Conservation (phyloP, 2,113 vertebrate genomes). For the Oreotrochilus melanogaster region DNA sequence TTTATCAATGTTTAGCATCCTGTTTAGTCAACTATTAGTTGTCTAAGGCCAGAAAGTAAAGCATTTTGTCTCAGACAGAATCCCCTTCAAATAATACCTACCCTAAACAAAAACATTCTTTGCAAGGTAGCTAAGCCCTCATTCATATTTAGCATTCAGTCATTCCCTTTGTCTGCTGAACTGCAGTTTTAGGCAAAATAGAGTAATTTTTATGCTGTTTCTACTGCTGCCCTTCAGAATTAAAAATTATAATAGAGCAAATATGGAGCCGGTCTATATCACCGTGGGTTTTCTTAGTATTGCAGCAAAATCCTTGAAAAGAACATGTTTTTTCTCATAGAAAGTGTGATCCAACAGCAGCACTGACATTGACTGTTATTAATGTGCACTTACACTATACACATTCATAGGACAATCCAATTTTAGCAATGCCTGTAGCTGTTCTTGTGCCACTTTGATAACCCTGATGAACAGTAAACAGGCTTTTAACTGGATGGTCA, state of each 20-base stretch:
- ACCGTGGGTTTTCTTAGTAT: not conserved
- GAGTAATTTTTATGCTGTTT: not conserved
- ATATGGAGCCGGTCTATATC: not conserved
- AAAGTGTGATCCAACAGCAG: not conserved
- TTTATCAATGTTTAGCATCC: not conserved
- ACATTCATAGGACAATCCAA: not conserved
- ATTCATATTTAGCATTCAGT: not conserved
- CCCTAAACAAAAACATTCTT: not conserved
- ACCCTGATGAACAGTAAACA: not conserved
- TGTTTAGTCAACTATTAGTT: not conserved
- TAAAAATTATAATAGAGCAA: not conserved
- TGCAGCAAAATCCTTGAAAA: not conserved
- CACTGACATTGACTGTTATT: not conserved
- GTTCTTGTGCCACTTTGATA: not conserved
- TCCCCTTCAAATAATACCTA: not conserved
- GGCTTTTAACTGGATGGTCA: not conserved
- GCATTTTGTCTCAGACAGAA: not conserved
- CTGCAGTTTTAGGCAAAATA: not conserved
- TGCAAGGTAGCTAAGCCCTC: not conserved
- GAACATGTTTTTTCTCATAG: not conserved
- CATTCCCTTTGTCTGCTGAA: not conserved
- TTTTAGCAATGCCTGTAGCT: not conserved
- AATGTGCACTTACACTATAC: not conserved
- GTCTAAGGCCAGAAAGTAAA: not conserved
- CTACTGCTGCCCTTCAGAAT: not conserved